Evolutionary conservation across 2,113 vertebrate genomes (phyloP).

Genomic region (Chiloscyllium plagiosum): DNA sequence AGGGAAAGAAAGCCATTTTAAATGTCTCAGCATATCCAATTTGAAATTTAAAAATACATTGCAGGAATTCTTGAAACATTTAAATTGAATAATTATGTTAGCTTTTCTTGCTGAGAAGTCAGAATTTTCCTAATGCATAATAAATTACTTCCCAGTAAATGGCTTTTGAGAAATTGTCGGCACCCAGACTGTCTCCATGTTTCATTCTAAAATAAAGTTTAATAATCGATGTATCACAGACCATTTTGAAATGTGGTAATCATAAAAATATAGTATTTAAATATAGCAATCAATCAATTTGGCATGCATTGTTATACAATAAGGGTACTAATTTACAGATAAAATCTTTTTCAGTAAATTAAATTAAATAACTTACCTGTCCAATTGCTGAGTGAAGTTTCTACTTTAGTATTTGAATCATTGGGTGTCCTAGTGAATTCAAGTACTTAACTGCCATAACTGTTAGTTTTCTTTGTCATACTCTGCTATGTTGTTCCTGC

Average conservation of each 20-base stretch:
- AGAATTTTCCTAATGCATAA: not conserved
- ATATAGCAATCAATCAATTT: not conserved
- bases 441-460: not conserved
- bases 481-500: constrained; percentile 53
- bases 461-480: constrained; percentile 30
- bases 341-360: not conserved
- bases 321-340: not conserved
- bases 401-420: not conserved
- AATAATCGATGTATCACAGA: constrained; percentile 1
- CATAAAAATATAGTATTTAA: constrained; percentile 14
- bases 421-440: not conserved
- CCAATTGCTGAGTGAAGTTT: constrained; percentile 11
- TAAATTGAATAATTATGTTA: constrained; percentile 13
- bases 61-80: not conserved
- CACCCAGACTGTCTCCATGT: not conserved
- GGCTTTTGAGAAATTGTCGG: not conserved
- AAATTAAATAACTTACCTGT: not conserved
- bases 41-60: not conserved
- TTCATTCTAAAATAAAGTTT: constrained; percentile 24
- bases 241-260: not conserved
- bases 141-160: constrained; percentile 1
- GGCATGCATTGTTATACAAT: not conserved
- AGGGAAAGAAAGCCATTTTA: not conserved
- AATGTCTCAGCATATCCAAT: not conserved
- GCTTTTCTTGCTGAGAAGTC: not conserved